These are phyloP conservation scores for Palaemon carinicauda DNA, from an alignment of 1,140 invertebrate genomes.

Conservation along the genomic window DNA sequence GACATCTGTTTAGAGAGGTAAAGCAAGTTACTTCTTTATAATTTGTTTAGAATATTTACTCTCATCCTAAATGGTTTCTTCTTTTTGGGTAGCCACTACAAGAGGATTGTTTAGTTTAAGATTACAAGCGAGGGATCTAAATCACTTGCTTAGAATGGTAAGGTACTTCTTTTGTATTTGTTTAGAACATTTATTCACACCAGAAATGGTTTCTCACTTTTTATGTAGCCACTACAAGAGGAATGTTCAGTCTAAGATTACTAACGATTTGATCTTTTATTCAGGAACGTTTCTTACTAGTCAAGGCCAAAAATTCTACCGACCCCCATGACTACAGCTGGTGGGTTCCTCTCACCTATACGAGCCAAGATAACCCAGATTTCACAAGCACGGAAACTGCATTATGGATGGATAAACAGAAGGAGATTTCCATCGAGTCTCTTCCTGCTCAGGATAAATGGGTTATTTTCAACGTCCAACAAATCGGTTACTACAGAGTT, in stretches of 20 bases:
- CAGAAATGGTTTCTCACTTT: too few relatives aligned
- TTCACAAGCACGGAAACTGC: slow-evolving; percentile 6
- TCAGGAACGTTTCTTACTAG: slow-evolving; percentile 34
- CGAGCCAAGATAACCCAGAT: background rate
- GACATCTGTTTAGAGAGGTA: background rate
- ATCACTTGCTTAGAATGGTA: too few relatives aligned
- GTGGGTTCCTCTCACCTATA: slow-evolving; percentile 57
- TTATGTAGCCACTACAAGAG: background rate
- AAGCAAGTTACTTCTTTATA: background rate
- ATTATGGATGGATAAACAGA: slow-evolving; percentile 31
- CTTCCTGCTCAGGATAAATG: slow-evolving; percentile 24
- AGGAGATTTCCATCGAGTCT: background rate
- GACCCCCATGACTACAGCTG: slow-evolving; percentile 37
- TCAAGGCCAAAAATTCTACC: background rate
- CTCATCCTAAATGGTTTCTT: too few relatives aligned
- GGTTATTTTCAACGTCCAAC: slow-evolving; percentile 58
- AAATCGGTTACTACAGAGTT: slow-evolving; percentile 67
- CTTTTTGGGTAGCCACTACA: too few relatives aligned
- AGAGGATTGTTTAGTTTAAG: background rate
- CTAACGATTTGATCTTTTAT: background rate
- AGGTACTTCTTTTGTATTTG: background rate
- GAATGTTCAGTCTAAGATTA: too few relatives aligned
- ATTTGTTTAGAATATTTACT: background rate
- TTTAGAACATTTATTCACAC: background rate
- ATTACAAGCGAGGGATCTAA: too few relatives aligned